Conservation (phyloP, 2,888 invertebrate species). For the Eristalis intricaria region DNA sequence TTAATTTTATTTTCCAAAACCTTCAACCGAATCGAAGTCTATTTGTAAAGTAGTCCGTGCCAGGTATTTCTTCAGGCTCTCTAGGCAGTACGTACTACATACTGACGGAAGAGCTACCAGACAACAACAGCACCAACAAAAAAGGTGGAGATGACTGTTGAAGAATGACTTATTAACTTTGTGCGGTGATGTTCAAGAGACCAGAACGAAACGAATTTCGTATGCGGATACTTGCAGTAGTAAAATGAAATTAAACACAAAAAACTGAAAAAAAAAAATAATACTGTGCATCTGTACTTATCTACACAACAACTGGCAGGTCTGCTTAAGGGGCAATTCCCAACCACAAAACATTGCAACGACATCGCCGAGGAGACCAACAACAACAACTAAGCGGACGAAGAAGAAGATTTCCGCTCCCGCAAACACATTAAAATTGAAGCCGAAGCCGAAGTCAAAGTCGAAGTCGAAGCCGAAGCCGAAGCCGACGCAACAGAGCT, state of each 20-base stretch:
- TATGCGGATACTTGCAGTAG: conserved; percentile 71
- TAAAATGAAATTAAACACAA: conserved; percentile 52
- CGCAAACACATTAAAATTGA: conserved; percentile 68
- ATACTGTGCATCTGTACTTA: conserved; percentile 57
- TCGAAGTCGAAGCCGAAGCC: conserved; percentile 36
- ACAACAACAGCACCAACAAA: conserved; percentile 46
- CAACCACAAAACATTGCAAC: conserved; percentile 68
- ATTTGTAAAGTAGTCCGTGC: conserved; percentile 69
- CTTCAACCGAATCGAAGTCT: conserved; percentile 70
- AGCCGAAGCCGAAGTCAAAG: conserved; percentile 56
- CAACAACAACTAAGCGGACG: conserved; percentile 16
- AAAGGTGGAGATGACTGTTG: conserved; percentile 72
- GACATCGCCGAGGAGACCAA: conserved; percentile 48
- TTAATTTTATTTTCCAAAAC: conserved; percentile 59
- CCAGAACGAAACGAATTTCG: conserved; percentile 73
- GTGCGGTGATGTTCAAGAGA: conserved; percentile 74
- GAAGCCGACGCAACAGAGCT: conserved; percentile 49
- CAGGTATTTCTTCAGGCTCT: background rate
- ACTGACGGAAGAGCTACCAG: conserved; percentile 39
- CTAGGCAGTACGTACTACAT: conserved; percentile 7
- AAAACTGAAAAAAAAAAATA: conserved; percentile 38
- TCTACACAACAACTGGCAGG: conserved; percentile 60
- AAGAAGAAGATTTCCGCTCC: conserved; percentile 70
- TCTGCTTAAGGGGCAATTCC: conserved; percentile 64
- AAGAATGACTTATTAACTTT: conserved; percentile 75